Evolutionary conservation across 2,888 invertebrate genomes (phyloP).

Genomic region (Microctonus brassicae): DNA sequence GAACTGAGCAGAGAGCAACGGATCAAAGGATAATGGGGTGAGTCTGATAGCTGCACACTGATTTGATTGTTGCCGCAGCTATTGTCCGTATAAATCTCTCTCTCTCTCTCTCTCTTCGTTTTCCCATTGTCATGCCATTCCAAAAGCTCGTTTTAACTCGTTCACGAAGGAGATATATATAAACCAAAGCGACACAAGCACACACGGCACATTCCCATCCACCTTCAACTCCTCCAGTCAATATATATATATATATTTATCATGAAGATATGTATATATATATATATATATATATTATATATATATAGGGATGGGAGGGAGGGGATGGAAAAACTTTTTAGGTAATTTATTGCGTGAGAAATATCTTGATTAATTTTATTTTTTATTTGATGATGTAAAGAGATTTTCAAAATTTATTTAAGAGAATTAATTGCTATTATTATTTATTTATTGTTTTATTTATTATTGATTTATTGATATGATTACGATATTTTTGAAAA

Average conservation of each 20-base stretch:
- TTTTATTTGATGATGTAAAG: too few species aligned
- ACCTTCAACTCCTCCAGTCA: not conserved
- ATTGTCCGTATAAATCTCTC: slow-evolving; percentile 63
- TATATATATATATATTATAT: slow-evolving; percentile 8
- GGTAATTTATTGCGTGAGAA: too few species aligned
- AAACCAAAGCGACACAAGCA: not conserved
- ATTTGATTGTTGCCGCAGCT: slow-evolving; percentile 69
- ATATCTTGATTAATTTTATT: too few species aligned
- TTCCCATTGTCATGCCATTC: not conserved
- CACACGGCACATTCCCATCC: not conserved
- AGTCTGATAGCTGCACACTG: slow-evolving; percentile 61
- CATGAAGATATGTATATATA: not conserved
- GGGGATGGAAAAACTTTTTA: too few species aligned
- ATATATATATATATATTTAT: too few species aligned
- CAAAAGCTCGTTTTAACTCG: slow-evolving; percentile 12
- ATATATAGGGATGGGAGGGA: not conserved
- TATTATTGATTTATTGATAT: too few species aligned
- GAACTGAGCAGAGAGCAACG: slow-evolving; percentile 51
- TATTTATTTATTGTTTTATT: too few species aligned
- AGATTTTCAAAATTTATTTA: too few species aligned
- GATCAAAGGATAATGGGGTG: slow-evolving; percentile 61
- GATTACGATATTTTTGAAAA: too few species aligned
- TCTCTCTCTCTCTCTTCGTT: slow-evolving; percentile 53
- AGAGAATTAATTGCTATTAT: too few species aligned
- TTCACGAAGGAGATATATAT: not conserved